Evolutionary conservation across 2,888 invertebrate genomes (phyloP).

Genomic region (Dorcus parallelipipedus): DNA sequence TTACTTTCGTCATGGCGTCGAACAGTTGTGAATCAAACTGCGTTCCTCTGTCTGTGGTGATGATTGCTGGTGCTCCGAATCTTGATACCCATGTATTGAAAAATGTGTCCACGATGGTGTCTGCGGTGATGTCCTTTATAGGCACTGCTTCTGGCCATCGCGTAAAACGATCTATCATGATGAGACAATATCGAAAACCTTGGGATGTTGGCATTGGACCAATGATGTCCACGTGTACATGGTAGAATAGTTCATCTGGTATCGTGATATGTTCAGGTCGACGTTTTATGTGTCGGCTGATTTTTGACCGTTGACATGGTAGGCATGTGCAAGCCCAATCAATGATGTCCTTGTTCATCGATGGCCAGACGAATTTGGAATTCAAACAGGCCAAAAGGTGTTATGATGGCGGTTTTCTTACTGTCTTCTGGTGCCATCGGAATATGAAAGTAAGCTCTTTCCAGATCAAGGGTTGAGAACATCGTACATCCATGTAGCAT

Average conservation of each 20-base stretch:
- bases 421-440: no score
- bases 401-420: no score
- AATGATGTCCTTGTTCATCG: constrained; percentile 3
- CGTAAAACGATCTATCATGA: constrained; percentile 12
- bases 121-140: constrained; percentile 32
- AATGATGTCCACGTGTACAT: constrained; percentile 47
- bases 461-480: no score
- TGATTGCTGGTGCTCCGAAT: constrained; percentile 28
- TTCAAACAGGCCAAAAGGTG: no score
- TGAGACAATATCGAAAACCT: constrained; percentile 37
- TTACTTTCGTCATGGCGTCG: constrained; percentile 16
- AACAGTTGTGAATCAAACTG: constrained; percentile 33
- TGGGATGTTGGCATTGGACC: constrained; percentile 41
- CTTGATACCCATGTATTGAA: constrained; percentile 31
- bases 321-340: constrained; percentile 11
- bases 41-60: constrained; percentile 36
- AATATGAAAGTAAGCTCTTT: no score
- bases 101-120: constrained; percentile 32
- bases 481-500: no score
- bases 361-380: constrained; percentile 12
- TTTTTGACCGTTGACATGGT: constrained; percentile 37
- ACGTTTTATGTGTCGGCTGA: constrained; percentile 10
- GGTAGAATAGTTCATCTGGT: constrained; percentile 33
- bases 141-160: constrained; percentile 38
- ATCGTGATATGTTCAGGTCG: no score